Evolutionary conservation across 2,888 invertebrate genomes (phyloP).

Genomic region (Clusia tigrina): DNA sequence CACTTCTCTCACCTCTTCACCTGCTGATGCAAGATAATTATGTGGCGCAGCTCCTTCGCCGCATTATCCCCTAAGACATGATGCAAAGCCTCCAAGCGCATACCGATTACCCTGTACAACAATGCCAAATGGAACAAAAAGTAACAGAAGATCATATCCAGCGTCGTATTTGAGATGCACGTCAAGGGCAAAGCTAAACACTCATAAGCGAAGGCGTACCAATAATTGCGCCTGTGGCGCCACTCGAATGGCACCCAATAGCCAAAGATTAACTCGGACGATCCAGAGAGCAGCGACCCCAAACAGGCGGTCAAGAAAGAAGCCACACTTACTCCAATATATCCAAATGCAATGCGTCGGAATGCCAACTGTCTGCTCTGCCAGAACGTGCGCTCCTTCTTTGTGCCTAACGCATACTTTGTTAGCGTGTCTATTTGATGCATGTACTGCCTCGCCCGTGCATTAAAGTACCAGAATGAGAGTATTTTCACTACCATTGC

Average conservation of each 20-base stretch:
- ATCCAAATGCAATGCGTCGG: slow-evolving; percentile 36
- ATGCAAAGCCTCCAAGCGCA: slow-evolving; percentile 42
- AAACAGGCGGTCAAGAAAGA: slow-evolving; percentile 32
- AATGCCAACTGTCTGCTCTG: slow-evolving; percentile 36
- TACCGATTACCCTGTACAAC: slow-evolving; percentile 45
- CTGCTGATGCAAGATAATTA: slow-evolving; percentile 36
- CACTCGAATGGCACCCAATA: slow-evolving; percentile 57
- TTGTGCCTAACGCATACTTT: slow-evolving; percentile 23
- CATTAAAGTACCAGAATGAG: slow-evolving; percentile 41
- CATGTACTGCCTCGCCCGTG: slow-evolving; percentile 33
- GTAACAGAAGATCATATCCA: slow-evolving; percentile 52
- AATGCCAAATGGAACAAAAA: slow-evolving; percentile 49
- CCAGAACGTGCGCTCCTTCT: slow-evolving; percentile 37
- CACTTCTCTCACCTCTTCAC: slow-evolving; percentile 22
- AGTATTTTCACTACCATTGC: slow-evolving; percentile 41
- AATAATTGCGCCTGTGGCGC: slow-evolving; percentile 36
- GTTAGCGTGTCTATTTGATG: slow-evolving; percentile 30
- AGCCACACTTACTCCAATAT: slow-evolving; percentile 28
- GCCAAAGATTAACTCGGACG: slow-evolving; percentile 46
- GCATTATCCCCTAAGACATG: slow-evolving; percentile 8
- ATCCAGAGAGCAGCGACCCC: slow-evolving; percentile 18
- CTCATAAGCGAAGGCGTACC: slow-evolving; percentile 49
- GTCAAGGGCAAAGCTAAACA: slow-evolving; percentile 43
- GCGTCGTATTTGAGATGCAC: slow-evolving; percentile 41
- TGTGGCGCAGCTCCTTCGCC: slow-evolving; percentile 23